A percentile compares a stretch with the other conserved stretches of the same genome.
phyloP scores from a whole-genome alignment of 1,140 invertebrate species.

The Pogonognathellus flavescens region DNA sequence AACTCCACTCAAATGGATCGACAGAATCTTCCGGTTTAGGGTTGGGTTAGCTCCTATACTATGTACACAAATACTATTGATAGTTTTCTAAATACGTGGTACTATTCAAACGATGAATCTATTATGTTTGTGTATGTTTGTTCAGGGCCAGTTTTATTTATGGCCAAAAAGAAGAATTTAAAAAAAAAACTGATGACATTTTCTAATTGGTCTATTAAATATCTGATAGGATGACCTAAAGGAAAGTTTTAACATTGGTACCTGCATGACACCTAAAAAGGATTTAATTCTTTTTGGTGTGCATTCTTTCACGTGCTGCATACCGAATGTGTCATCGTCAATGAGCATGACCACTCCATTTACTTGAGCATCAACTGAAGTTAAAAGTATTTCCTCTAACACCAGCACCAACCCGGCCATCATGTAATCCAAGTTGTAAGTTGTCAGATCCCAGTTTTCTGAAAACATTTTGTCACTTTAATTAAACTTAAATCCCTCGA shows the following conservation, averaged over 20 bases:
- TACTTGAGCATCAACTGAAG: background rate
- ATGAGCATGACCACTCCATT: background rate
- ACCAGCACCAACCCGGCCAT: background rate
- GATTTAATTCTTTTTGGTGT: background rate
- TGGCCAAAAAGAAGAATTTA: too few species aligned
- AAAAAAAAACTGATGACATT: background rate
- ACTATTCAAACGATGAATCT: too few species aligned
- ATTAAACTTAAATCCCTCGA: too few species aligned
- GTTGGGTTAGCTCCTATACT: too few species aligned
- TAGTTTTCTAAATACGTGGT: too few species aligned
- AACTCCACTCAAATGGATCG: too few species aligned
- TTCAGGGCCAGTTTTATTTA: too few species aligned
- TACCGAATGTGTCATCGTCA: background rate
- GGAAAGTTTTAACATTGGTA: too few species aligned
- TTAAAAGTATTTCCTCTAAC: background rate
- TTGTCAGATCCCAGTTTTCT: background rate
- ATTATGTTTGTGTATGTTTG: too few species aligned
- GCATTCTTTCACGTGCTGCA: background rate
- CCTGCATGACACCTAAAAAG: background rate
- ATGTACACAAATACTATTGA: too few species aligned
- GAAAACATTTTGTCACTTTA: background rate
- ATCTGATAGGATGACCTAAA: too few species aligned
- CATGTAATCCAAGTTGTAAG: background rate
- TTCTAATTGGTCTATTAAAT: background rate
- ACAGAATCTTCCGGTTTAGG: too few species aligned